Evolutionary conservation across 2,797 vertebrate species (phyloP).

Genomic region (Huso huso): DNA sequence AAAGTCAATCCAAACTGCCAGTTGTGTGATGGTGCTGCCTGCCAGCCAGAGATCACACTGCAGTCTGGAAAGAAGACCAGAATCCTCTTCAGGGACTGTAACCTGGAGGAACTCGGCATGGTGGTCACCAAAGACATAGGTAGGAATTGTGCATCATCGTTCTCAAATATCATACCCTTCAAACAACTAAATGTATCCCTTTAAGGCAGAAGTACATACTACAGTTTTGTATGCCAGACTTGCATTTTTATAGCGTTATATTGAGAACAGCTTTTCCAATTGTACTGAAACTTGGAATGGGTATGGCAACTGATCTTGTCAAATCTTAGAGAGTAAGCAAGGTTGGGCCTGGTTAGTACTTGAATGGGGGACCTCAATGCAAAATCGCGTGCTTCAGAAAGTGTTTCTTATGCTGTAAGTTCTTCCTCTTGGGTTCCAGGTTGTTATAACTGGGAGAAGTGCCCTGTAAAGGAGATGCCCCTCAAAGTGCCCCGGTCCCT

Average conservation of each 20-base stretch:
- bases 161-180: not conserved
- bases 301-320: too few species aligned
- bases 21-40: slow-evolving; percentile 43
- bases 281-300: too few species aligned
- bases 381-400: too few species aligned
- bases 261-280: too few species aligned
- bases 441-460: slow-evolving; percentile 35
- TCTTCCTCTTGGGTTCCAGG: slow-evolving; percentile 28
- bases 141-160: slow-evolving; percentile 24
- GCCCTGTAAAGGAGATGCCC: slow-evolving; percentile 33
- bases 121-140: slow-evolving; percentile 48
- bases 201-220: too few species aligned
- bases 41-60: slow-evolving; percentile 42
- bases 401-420: not conserved
- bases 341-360: too few species aligned
- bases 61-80: slow-evolving; percentile 33
- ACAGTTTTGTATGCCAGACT: too few species aligned
- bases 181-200: not conserved
- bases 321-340: too few species aligned
- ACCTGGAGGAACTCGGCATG: slow-evolving; percentile 44
- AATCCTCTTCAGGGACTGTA: slow-evolving; percentile 63
- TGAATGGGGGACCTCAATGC: too few species aligned
- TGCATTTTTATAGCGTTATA: too few species aligned
- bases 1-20: slow-evolving; percentile 49
- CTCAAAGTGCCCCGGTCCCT: slow-evolving; percentile 59